These are phyloP conservation scores for Chrysomela aeneicollis DNA, from an alignment of 2,888 invertebrate genomes.

Conservation along the genomic window DNA sequence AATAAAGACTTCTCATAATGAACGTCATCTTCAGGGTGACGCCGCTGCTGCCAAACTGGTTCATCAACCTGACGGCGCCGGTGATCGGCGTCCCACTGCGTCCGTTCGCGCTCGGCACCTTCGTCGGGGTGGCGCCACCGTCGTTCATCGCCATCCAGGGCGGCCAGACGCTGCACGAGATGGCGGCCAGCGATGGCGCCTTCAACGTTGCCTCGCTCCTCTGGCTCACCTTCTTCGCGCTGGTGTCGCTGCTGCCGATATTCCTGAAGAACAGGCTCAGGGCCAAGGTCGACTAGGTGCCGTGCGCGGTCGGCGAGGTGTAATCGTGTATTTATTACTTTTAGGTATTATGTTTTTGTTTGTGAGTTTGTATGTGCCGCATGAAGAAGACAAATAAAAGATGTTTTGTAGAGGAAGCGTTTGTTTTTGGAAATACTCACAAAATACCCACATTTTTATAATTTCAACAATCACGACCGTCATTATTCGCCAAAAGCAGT, in stretches of 20 bases:
- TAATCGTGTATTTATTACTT: slow-evolving; percentile 11
- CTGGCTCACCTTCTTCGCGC: slow-evolving; percentile 79
- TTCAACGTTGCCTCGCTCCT: slow-evolving; percentile 89
- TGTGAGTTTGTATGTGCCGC: neutral
- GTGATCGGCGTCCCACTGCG: slow-evolving; percentile 93
- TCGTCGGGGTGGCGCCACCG: slow-evolving; percentile 95
- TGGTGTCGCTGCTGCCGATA: slow-evolving; percentile 87
- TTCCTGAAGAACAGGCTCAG: slow-evolving; percentile 81
- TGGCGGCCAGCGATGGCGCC: slow-evolving; percentile 88
- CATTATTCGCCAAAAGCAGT: too few species aligned
- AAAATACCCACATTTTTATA: too few species aligned
- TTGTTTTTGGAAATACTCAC: too few species aligned
- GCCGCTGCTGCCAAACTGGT: slow-evolving; percentile 98
- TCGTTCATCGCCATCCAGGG: slow-evolving; percentile 98
- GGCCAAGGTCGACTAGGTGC: slow-evolving; percentile 76
- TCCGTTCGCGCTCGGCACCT: slow-evolving; percentile 95
- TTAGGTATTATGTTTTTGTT: neutral
- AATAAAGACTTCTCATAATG: too few species aligned
- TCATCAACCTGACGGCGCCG: slow-evolving; percentile 96
- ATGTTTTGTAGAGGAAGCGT: neutral
- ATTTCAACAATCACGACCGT: too few species aligned
- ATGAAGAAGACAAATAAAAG: neutral
- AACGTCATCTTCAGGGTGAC: slow-evolving; percentile 95
- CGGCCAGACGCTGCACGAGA: slow-evolving; percentile 92
- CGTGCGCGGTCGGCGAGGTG: neutral